These are phyloP conservation scores for Daboia siamensis DNA, from an alignment of 2,113 vertebrate genomes.

Conservation along the genomic window DNA sequence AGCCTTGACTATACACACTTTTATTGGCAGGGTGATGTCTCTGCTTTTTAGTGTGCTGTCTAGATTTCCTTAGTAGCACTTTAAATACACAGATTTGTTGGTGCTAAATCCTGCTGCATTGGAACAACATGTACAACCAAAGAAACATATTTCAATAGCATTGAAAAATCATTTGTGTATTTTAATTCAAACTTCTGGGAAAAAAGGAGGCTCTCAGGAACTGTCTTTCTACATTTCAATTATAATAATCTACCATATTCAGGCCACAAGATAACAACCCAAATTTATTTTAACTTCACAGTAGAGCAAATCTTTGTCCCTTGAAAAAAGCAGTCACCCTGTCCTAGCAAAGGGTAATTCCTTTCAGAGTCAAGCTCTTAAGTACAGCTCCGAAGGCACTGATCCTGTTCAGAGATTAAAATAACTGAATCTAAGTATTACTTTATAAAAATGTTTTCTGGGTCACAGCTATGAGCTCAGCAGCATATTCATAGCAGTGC, in stretches of 20 bases:
- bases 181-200: neutral
- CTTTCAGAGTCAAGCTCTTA: neutral
- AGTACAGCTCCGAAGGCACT: neutral
- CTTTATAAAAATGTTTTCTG: neutral
- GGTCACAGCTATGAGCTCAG: neutral
- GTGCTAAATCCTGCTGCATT: neutral
- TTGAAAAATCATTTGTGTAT: neutral
- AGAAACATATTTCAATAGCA: neutral
- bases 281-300: neutral
- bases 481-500: neutral
- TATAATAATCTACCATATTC: neutral
- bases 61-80: neutral
- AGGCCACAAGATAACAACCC: neutral
- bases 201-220: neutral
- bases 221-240: neutral
- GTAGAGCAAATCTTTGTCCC: neutral
- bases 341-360: neutral
- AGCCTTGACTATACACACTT: no score
- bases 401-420: neutral
- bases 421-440: neutral
- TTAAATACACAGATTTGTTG: neutral
- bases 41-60: no score
- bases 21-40: no score
- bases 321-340: neutral
- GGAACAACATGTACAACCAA: neutral